These are phyloP conservation scores for Lampris megalopsis DNA, from an alignment of 2,113 vertebrate species.

Conservation along the genomic window DNA sequence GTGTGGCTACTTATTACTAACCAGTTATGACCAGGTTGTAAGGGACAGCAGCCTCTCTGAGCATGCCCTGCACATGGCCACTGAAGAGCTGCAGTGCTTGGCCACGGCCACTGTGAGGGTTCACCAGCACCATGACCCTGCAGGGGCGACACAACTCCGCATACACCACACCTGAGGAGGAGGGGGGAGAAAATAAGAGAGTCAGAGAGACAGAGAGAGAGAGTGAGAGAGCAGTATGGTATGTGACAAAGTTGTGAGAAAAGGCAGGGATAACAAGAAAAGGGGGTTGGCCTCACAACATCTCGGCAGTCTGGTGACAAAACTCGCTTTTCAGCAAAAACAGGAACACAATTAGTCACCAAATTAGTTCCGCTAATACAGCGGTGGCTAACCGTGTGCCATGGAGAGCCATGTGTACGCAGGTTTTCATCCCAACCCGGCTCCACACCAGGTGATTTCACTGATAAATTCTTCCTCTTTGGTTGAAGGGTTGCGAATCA, in stretches of 20 bases:
- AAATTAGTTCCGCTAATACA: not conserved
- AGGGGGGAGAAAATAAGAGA: conserved; percentile 6
- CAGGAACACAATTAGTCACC: not conserved
- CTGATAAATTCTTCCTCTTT: no score
- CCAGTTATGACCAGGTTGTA: conserved; percentile 87
- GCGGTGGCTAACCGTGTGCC: no score
- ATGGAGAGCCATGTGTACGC: no score
- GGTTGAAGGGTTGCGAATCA: no score
- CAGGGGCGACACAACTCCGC: conserved; percentile 73
- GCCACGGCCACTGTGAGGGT: conserved; percentile 87
- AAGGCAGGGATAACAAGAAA: not conserved
- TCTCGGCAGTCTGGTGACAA: not conserved
- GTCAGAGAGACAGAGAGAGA: conserved; percentile 16
- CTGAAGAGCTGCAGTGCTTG: conserved; percentile 85
- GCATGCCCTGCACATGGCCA: conserved; percentile 83
- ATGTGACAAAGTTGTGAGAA: no score
- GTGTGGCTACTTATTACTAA: conserved; percentile 58
- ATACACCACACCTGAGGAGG: conserved; percentile 43
- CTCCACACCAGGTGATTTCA: no score
- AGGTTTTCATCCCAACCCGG: no score
- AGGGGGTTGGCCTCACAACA: not conserved
- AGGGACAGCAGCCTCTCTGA: conserved; percentile 83
- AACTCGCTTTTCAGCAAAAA: not conserved
- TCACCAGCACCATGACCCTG: conserved; percentile 87
- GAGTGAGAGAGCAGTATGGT: not conserved